These are phyloP conservation scores for Apostichopus leukothele DNA, from an alignment of 53 echinoderm and acorn worm genomes.

Conservation along the genomic window DNA sequence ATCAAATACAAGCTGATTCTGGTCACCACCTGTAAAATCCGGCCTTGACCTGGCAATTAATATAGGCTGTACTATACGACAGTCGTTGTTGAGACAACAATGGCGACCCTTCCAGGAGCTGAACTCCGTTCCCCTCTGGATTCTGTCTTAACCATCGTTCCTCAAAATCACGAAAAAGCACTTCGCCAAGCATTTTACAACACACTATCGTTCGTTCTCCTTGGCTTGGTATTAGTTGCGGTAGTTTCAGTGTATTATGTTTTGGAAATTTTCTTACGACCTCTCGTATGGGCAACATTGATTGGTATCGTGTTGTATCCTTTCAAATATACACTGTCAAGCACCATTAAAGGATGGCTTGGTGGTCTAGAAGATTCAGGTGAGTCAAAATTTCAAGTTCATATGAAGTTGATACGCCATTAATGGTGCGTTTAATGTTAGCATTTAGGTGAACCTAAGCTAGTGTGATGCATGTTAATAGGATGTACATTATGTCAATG, in stretches of 20 bases:
- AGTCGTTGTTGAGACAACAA: constrained; percentile 44
- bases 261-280: constrained; percentile 86
- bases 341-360: constrained; percentile 82
- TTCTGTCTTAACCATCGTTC: constrained; percentile 80
- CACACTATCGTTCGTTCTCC: constrained; percentile 80
- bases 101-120: constrained; percentile 37
- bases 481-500: neutral
- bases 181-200: constrained; percentile 95
- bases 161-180: constrained; percentile 93
- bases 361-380: constrained; percentile 73
- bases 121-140: constrained; percentile 82
- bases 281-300: constrained; percentile 85
- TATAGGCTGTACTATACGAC: neutral
- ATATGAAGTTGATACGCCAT: too few relatives aligned
- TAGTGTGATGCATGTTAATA: neutral
- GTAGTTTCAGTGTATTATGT: constrained; percentile 92
- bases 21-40: too few relatives aligned
- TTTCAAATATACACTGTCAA: constrained; percentile 91
- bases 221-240: constrained; percentile 67
- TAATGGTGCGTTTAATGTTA: neutral
- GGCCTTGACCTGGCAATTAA: too few relatives aligned
- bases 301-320: constrained; percentile 92
- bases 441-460: neutral
- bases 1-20: too few relatives aligned
- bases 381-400: neutral